These are phyloP conservation scores for Globodera ellingtonae DNA, from an alignment of 1,140 invertebrate species.

Conservation along the genomic window DNA sequence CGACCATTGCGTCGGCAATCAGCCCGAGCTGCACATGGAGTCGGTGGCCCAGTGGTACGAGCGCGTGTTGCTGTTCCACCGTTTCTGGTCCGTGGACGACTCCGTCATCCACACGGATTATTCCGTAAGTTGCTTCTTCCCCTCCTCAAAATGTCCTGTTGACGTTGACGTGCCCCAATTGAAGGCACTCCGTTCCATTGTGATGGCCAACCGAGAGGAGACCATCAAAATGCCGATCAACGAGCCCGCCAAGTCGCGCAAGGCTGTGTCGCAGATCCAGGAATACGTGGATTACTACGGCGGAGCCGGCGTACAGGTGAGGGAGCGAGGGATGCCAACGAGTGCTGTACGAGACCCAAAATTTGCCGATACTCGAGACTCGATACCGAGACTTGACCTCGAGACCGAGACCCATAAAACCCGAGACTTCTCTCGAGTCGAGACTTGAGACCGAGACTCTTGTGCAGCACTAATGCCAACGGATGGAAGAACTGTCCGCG, in stretches of 20 bases:
- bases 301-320: slow-evolving; percentile 84
- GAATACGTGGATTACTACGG: slow-evolving; percentile 99
- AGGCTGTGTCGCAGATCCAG: slow-evolving; percentile 81
- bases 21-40: slow-evolving; percentile 89
- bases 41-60: slow-evolving; percentile 89
- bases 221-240: slow-evolving; percentile 98
- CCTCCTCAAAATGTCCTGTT: neutral
- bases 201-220: slow-evolving; percentile 95
- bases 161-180: slow-evolving; percentile 16
- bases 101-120: slow-evolving; percentile 92
- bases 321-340: too few species aligned
- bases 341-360: neutral
- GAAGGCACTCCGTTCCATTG: slow-evolving; percentile 83
- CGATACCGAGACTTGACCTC: too few species aligned
- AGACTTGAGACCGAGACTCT: too few species aligned
- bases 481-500: too few species aligned
- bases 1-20: slow-evolving; percentile 96
- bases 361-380: too few species aligned
- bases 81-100: slow-evolving; percentile 99
- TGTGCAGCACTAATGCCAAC: too few species aligned
- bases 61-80: slow-evolving; percentile 86
- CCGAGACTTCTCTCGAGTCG: too few species aligned
- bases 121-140: slow-evolving; percentile 69
- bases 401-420: too few species aligned
- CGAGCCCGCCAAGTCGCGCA: slow-evolving; percentile 86